Evolutionary conservation across 1,140 invertebrate species (phyloP).

Genomic region (Himalopsyche phryganea): DNA sequence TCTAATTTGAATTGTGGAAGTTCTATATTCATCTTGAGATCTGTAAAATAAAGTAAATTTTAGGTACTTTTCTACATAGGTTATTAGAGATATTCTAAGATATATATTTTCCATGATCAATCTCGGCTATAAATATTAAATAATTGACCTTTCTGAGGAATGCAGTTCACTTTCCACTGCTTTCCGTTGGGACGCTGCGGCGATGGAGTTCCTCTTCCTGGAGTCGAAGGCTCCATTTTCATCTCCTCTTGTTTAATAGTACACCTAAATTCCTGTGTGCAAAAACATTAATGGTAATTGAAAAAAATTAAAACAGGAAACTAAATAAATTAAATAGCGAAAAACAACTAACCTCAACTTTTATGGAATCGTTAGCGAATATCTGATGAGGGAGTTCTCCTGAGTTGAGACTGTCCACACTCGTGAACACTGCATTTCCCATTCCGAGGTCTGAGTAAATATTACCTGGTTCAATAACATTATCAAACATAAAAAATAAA

Average conservation of each 20-base stretch:
- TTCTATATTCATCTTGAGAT: conserved; percentile 1
- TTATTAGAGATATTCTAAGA: too few species aligned
- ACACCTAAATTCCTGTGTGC: conserved; percentile 9
- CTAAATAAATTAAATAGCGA: too few species aligned
- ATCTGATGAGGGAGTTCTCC: conserved; percentile 15
- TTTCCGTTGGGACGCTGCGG: background rate
- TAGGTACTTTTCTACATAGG: too few species aligned
- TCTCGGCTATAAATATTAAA: background rate
- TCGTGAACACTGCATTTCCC: background rate
- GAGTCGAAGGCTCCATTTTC: conserved; percentile 9
- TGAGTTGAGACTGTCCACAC: background rate
- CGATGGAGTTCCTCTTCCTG: conserved; percentile 14
- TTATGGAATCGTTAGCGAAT: conserved; percentile 14
- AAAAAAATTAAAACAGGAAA: too few species aligned
- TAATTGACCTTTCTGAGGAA: background rate
- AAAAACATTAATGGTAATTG: background rate
- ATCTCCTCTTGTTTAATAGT: conserved; percentile 28
- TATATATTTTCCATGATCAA: too few species aligned
- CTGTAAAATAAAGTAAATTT: conserved; percentile 2
- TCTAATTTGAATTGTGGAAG: conserved; percentile 27
- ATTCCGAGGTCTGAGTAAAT: conserved; percentile 11
- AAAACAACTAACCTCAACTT: conserved; percentile 5
- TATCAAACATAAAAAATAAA: background rate
- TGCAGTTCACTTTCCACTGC: conserved; percentile 2
- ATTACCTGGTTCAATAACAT: conserved; percentile 1